Percentiles rank a stretch among this genome's conserved stretches.
Evolutionary conservation across 2,888 invertebrate genomes (phyloP).

Genomic region (Thymelicus acteon): DNA sequence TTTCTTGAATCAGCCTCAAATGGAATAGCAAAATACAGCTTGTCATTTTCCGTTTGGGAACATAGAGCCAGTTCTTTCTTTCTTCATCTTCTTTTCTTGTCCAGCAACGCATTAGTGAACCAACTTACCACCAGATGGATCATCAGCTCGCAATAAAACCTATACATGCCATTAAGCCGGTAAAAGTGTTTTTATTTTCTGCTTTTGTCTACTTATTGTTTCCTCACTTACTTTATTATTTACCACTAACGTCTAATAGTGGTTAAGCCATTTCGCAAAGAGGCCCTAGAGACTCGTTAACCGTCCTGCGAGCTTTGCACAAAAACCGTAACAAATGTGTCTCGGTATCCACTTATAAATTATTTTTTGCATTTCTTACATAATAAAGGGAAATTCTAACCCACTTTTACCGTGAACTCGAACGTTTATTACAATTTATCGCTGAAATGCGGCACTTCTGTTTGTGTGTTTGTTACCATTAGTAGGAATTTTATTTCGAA

Average conservation of each 20-base stretch:
- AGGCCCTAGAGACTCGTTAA: slow-evolving; percentile 22
- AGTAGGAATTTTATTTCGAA: neutral
- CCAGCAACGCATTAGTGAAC: too few species aligned
- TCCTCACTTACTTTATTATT: neutral
- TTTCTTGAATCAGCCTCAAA: too few species aligned
- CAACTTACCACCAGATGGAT: too few species aligned
- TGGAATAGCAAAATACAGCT: too few species aligned
- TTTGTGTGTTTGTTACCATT: slow-evolving; percentile 10
- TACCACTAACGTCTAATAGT: neutral
- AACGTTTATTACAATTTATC: slow-evolving; percentile 29
- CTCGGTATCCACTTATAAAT: slow-evolving; percentile 37
- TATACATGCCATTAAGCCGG: too few species aligned
- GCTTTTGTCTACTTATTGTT: too few species aligned
- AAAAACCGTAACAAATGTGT: slow-evolving; percentile 37
- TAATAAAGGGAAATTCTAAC: slow-evolving; percentile 38
- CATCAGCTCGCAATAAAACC: too few species aligned
- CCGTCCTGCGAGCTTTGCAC: slow-evolving; percentile 15
- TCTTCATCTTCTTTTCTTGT: too few species aligned
- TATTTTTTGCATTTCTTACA: slow-evolving; percentile 40
- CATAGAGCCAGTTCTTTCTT: too few species aligned
- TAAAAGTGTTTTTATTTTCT: too few species aligned
- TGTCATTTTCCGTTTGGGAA: too few species aligned
- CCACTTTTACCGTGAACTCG: slow-evolving; percentile 31
- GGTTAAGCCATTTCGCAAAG: slow-evolving; percentile 18
- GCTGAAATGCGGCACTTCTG: slow-evolving; percentile 22